These are phyloP conservation scores for Synergus itoensis DNA, from an alignment of 2,888 invertebrate species.

Conservation along the genomic window DNA sequence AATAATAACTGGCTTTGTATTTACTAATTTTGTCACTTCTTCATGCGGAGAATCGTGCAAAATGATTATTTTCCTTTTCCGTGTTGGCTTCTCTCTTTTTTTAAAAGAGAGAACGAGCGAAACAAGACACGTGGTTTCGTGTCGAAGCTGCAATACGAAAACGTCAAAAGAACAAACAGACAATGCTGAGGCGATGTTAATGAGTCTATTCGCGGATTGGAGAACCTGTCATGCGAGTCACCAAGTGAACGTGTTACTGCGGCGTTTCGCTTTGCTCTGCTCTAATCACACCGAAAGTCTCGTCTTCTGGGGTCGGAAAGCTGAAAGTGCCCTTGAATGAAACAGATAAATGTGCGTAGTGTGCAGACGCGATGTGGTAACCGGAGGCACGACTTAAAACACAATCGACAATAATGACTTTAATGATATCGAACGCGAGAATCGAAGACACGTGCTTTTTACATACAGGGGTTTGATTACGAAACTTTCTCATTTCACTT, in stretches of 20 bases:
- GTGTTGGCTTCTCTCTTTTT: not conserved
- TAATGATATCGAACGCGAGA: not conserved
- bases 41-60: not conserved
- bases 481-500: no score
- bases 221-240: not conserved
- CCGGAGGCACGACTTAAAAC: slow-evolving; percentile 13
- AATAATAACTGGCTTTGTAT: not conserved
- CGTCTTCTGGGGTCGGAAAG: not conserved
- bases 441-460: not conserved
- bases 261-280: slow-evolving; percentile 3
- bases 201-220: not conserved
- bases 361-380: slow-evolving; percentile 6
- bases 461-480: not conserved
- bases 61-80: not conserved
- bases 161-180: not conserved
- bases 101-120: not conserved
- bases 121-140: not conserved
- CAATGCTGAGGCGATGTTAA: not conserved
- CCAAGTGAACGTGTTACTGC: not conserved
- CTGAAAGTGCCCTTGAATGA: slow-evolving; percentile 11
- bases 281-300: not conserved
- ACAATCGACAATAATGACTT: slow-evolving; percentile 1
- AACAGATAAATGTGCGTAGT: not conserved
- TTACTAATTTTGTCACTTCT: not conserved
- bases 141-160: not conserved